Base-by-base conservation (phyloP, 2,888 invertebrate genomes). In the Ypsolopha scabrella region DNA sequence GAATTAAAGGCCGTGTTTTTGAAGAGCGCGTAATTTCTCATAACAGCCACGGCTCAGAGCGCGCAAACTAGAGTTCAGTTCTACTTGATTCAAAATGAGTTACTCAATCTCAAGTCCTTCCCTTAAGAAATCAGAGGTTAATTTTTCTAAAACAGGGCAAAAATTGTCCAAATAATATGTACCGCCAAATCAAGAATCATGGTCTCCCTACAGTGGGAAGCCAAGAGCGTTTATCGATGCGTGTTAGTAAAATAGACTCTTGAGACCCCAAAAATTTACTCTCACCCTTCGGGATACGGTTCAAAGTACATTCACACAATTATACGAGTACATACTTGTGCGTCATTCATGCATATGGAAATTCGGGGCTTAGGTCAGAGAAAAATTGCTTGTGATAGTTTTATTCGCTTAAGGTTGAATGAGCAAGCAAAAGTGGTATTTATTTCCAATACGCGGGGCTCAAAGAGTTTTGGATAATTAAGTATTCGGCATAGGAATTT, bases 171-270 rank as follows among this genome's bases (percentile, higher is more conserved):
- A n/a, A n/a, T n/a, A n/a, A n/a, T n/a, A n/a, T n/a, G n/a, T n/a
- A n/a, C n/a, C n/a, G n/a, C n/a, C n/a, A n/a, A n/a, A n/a, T n/a
- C n/a, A n/a, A n/a, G n/a, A 55, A 57, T 57, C 62, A 70, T 72
- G 64, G 76, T 60, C 62, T 70, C 75, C 68, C 65, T 67, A 75
- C 60, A 60, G 54, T 55, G 60, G 61, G 66, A 72, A 70, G 74
- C 65, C 68, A 74, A 72, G 75, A 82, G 80, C 79, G 82, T 82
- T 83, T 82, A 83, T 82, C 83, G 83, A 85, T 85, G 79, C 75
- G 76, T 72, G 70, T 79, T 80, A 85, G 83, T 82, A 83, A 85
- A 83, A 85, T 83, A 82, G 82, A 80, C 81, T 79, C 80, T 74
- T 65, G 80, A 74, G 80, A 63, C 61, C 67, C 61, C 55, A 57